Evolutionary conservation across 2,888 invertebrate genomes (phyloP).

Genomic region (Drosophila nigricruria): DNA sequence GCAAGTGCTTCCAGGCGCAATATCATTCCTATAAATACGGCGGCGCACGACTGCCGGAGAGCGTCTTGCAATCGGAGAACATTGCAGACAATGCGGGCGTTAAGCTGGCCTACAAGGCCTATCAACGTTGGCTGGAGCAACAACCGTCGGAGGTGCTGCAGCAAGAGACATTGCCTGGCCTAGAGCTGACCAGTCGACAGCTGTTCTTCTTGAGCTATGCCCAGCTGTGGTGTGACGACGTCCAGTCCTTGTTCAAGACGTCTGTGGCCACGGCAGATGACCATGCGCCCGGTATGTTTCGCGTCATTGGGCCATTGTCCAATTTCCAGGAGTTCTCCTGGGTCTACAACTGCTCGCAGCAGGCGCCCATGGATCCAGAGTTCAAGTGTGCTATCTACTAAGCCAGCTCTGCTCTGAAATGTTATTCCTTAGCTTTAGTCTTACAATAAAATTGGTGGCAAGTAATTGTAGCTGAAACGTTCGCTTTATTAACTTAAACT

Average conservation of each 20-base stretch:
- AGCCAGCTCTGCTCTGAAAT: neutral
- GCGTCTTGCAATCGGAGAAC: slow-evolving; percentile 76
- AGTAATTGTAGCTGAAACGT: neutral
- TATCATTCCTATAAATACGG: slow-evolving; percentile 77
- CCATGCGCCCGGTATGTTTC: slow-evolving; percentile 75
- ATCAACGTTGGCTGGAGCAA: slow-evolving; percentile 72
- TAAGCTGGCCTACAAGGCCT: slow-evolving; percentile 81
- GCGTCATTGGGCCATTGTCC: slow-evolving; percentile 81
- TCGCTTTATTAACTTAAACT: slow-evolving; percentile 13
- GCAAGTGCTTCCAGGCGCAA: slow-evolving; percentile 81
- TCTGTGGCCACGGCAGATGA: slow-evolving; percentile 48
- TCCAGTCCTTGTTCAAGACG: slow-evolving; percentile 58
- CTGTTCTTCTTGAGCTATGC: slow-evolving; percentile 82
- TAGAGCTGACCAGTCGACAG: slow-evolving; percentile 71
- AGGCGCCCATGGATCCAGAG: slow-evolving; percentile 81
- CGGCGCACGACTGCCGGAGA: slow-evolving; percentile 60
- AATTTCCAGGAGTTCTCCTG: slow-evolving; percentile 83
- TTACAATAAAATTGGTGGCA: slow-evolving; percentile 4
- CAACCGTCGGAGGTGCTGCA: slow-evolving; percentile 47
- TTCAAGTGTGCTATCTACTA: slow-evolving; percentile 82
- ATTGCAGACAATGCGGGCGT: slow-evolving; percentile 83
- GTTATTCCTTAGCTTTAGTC: neutral
- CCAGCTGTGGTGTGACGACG: slow-evolving; percentile 82
- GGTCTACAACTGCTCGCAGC: slow-evolving; percentile 77
- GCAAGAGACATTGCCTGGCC: slow-evolving; percentile 66